Percentiles rank a stretch among this genome's conserved stretches.
phyloP scores from a whole-genome alignment of 1,140 invertebrate genomes.

The Aporrectodea caliginosa region DNA sequence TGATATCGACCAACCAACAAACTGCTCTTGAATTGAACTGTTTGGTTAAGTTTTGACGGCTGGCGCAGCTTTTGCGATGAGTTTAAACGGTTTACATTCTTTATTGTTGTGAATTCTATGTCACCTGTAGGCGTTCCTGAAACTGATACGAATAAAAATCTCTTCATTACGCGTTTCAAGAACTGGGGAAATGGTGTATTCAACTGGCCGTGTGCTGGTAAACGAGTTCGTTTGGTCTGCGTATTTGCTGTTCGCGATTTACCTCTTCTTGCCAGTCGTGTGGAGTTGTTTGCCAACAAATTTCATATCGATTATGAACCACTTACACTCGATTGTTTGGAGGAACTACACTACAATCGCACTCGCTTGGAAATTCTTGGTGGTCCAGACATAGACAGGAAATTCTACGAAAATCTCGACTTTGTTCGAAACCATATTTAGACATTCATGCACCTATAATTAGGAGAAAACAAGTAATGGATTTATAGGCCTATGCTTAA shows the following conservation, averaged over 20 bases:
- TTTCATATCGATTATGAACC: slow-evolving; percentile 44
- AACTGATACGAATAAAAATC: slow-evolving; percentile 20
- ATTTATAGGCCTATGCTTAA: too few species aligned
- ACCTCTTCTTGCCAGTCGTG: slow-evolving; percentile 33
- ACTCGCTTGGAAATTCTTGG: background rate
- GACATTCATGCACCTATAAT: too few species aligned
- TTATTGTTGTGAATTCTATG: too few species aligned
- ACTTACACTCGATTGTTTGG: slow-evolving; percentile 44
- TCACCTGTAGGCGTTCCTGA: slow-evolving; percentile 8
- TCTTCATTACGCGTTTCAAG: slow-evolving; percentile 29
- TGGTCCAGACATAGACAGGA: background rate
- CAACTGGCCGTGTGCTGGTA: slow-evolving; percentile 26
- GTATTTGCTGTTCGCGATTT: slow-evolving; percentile 44
- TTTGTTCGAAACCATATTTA: background rate
- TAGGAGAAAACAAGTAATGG: too few species aligned
- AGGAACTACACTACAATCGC: slow-evolving; percentile 32
- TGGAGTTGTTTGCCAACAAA: slow-evolving; percentile 52
- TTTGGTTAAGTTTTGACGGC: too few species aligned
- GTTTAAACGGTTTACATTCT: too few species aligned
- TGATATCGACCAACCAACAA: too few species aligned
- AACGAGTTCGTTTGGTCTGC: slow-evolving; percentile 35
- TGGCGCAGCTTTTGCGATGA: too few species aligned
- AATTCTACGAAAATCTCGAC: background rate
- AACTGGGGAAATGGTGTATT: slow-evolving; percentile 27
- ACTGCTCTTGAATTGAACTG: too few species aligned